Conservation (phyloP, 1,140 invertebrate species). For the Heliconius eleuchia region DNA sequence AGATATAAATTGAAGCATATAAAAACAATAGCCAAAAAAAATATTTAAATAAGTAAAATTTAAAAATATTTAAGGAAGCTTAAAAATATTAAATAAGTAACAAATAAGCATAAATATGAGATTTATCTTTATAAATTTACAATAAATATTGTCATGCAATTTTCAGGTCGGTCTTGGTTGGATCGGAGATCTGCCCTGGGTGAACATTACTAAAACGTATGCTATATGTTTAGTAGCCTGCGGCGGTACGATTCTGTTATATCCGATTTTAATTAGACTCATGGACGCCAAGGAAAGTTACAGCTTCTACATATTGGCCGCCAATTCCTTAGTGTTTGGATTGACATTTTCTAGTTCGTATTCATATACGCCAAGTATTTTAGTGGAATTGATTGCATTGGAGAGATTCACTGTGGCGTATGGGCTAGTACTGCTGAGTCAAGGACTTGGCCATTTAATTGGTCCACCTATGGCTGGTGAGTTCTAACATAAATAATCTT, state of each 20-base stretch:
- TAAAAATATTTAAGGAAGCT: too few species aligned
- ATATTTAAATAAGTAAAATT: too few species aligned
- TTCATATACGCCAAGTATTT: slow-evolving; percentile 92
- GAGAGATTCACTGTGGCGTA: slow-evolving; percentile 93
- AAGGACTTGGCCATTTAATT: slow-evolving; percentile 87
- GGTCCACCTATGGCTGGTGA: slow-evolving; percentile 86
- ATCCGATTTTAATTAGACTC: slow-evolving; percentile 83
- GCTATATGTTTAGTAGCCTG: slow-evolving; percentile 89
- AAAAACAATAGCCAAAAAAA: too few species aligned
- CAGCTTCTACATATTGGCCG: slow-evolving; percentile 83
- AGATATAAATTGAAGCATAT: too few species aligned
- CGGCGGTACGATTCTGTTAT: slow-evolving; percentile 86
- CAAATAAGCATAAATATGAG: neutral
- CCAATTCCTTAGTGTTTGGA: slow-evolving; percentile 87
- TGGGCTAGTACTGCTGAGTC: slow-evolving; percentile 92
- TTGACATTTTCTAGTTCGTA: slow-evolving; percentile 93
- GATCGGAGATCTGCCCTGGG: slow-evolving; percentile 93
- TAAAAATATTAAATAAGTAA: too few species aligned
- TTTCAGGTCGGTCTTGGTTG: slow-evolving; percentile 91
- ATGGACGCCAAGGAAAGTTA: slow-evolving; percentile 76
- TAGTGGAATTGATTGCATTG: slow-evolving; percentile 89
- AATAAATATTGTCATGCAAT: neutral
- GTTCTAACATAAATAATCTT: neutral
- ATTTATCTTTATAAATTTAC: neutral
- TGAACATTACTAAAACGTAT: slow-evolving; percentile 91